Base-by-base conservation (phyloP, 2,113 vertebrate genomes). In the Myotis yumanensis region DNA sequence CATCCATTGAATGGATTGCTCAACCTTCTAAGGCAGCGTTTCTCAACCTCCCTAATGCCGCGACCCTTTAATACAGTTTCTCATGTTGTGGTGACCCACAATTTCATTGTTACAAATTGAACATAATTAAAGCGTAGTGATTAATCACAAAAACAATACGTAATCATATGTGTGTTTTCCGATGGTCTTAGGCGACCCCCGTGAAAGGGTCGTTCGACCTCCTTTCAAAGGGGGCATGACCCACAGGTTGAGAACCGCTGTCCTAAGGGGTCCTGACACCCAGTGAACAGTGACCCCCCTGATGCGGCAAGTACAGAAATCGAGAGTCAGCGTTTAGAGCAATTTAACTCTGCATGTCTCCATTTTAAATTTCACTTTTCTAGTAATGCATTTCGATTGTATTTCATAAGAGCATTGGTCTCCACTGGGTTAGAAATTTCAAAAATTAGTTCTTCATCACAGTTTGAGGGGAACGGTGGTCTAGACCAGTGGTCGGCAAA, bases 351-450 rank as follows among this genome's bases (percentile, higher is more conserved):
- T 68, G 28, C 11, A 32, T 11, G 52, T 82, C 72, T 87, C 69
- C n/a, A 59, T 69, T 84, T 86, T 48, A 43, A 87, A 46, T 57
- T 93, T 69, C 64, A 48, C n/a, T 57, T 51, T 76, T 43, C 35
- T n/a, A 25, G 20, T 62, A 35, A 57, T 40, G 93, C 23, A 14
- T 64, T 86, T 93, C 68, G 25, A 16, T n/a, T 81, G 66, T 32
- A 72, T 81, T 86, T 94, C 69, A 46, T 17, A n/a, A 72, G 37
- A n/a, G 28, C 37, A 46, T 14, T 32, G 64, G 11, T 72, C 59
- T 62, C 22, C 25, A 30, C 11, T 69, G 68, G 37, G 84, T 86
- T 37, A 35, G 54, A 82, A 68, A 80, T 54, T 37, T 40, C 57
- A 82, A 25, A 88, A 48, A 32, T 40, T 17, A 30, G 54, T 20